Conservation (phyloP, 2,888 invertebrate species). For the Zonitis immaculata region DNA sequence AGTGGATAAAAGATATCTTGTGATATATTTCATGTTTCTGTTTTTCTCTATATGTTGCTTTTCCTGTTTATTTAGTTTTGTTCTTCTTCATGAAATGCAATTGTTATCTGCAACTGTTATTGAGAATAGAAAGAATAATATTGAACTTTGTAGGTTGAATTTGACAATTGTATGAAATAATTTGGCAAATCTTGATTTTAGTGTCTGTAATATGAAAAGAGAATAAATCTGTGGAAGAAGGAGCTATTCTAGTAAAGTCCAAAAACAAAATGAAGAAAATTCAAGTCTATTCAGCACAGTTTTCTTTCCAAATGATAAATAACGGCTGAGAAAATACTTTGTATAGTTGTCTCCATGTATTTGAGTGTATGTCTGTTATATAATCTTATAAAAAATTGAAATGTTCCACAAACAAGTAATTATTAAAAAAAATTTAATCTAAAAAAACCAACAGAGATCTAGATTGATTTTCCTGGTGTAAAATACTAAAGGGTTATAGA, state of each 20-base stretch:
- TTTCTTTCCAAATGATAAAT: constrained; percentile 4
- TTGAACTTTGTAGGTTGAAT: no score
- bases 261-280: no score
- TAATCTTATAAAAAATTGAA: constrained; percentile 37
- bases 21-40: constrained; percentile 33
- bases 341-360: constrained; percentile 39
- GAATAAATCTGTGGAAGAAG: no score
- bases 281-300: constrained; percentile 19
- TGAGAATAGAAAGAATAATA: constrained; percentile 1
- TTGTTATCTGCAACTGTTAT: constrained; percentile 18
- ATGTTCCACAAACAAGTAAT: constrained; percentile 37
- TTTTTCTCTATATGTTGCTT: constrained; percentile 27
- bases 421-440: constrained; percentile 36
- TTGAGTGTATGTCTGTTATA: constrained; percentile 40
- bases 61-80: constrained; percentile 9
- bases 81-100: no score
- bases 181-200: no score
- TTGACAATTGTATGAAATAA: constrained; percentile 16
- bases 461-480: no score
- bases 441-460: no score
- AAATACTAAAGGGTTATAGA: no score
- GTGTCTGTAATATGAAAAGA: no score
- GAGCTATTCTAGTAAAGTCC: no score
- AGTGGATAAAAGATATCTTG: constrained; percentile 34
- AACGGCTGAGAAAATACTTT: constrained; percentile 33